These are phyloP conservation scores for Chrysomela aeneicollis DNA, from an alignment of 2,888 invertebrate genomes.

Conservation along the genomic window DNA sequence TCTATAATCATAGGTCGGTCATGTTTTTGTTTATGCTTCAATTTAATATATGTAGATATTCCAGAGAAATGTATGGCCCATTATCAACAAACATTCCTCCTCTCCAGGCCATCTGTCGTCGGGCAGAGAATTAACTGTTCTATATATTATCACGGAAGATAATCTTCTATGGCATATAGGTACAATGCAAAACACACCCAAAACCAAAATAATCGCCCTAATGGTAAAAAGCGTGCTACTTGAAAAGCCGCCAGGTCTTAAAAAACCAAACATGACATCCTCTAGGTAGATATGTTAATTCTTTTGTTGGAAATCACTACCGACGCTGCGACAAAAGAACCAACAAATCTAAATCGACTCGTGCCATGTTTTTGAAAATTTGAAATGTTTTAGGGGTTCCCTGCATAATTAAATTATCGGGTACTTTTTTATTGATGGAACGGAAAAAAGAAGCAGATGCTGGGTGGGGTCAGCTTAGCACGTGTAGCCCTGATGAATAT, in stretches of 20 bases:
- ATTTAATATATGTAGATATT: no score
- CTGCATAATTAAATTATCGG: slow-evolving; percentile 25
- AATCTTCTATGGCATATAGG: slow-evolving; percentile 29
- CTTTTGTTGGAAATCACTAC: slow-evolving; percentile 37
- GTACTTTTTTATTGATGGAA: slow-evolving; percentile 21
- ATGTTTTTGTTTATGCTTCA: no score
- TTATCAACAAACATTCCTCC: neutral
- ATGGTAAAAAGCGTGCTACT: slow-evolving; percentile 43
- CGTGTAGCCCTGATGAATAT: neutral
- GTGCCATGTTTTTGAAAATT: slow-evolving; percentile 28
- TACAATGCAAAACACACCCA: slow-evolving; percentile 24
- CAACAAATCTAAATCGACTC: slow-evolving; percentile 25
- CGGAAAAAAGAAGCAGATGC: slow-evolving; percentile 25
- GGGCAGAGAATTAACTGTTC: slow-evolving; percentile 21
- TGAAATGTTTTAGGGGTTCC: slow-evolving; percentile 22
- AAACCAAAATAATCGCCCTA: slow-evolving; percentile 34
- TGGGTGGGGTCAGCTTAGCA: slow-evolving; percentile 10
- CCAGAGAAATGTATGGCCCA: no score
- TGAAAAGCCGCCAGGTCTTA: slow-evolving; percentile 44
- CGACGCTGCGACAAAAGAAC: slow-evolving; percentile 37
- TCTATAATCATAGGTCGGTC: no score
- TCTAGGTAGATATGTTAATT: slow-evolving; percentile 32
- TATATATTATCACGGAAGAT: slow-evolving; percentile 31
- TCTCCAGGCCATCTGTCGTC: neutral
- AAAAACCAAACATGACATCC: slow-evolving; percentile 43